Percentiles rank a stretch among this genome's conserved stretches.
These are phyloP conservation scores for Neodiprion virginianus DNA, from an alignment of 1,140 invertebrate species.

Conservation along the genomic window DNA sequence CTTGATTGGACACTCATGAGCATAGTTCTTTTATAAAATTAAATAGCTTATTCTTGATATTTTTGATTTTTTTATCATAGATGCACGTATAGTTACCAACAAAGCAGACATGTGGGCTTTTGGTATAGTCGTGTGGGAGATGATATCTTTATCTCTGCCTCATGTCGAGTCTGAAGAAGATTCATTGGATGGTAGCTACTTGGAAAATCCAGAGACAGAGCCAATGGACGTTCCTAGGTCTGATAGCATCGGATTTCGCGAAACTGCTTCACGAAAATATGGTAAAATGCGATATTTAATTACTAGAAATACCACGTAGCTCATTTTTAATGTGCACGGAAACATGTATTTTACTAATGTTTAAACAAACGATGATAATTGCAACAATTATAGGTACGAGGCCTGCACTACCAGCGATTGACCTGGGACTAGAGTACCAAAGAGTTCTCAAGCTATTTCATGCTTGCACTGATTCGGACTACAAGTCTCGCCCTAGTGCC, in stretches of 20 bases:
- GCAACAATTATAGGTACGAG: slow-evolving; percentile 64
- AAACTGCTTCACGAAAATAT: slow-evolving; percentile 33
- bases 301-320: slow-evolving; percentile 22
- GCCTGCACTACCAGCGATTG: slow-evolving; percentile 71
- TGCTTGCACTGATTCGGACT: slow-evolving; percentile 72
- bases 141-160: slow-evolving; percentile 75
- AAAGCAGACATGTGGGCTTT: slow-evolving; percentile 84
- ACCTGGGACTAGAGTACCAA: slow-evolving; percentile 68
- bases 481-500: slow-evolving; percentile 69
- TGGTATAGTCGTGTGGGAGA: slow-evolving; percentile 82
- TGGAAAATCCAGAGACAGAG: slow-evolving; percentile 33
- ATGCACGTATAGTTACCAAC: slow-evolving; percentile 65
- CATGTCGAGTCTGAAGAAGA: slow-evolving; percentile 57
- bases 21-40: not conserved
- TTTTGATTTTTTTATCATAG: slow-evolving; percentile 31
- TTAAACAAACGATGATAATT: slow-evolving; percentile 6
- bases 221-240: slow-evolving; percentile 22
- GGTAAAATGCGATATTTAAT: not conserved
- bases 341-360: slow-evolving; percentile 12
- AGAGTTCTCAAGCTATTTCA: slow-evolving; percentile 74
- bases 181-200: slow-evolving; percentile 37
- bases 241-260: slow-evolving; percentile 30
- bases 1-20: slow-evolving; percentile 7
- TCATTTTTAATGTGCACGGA: slow-evolving; percentile 35
- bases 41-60: not conserved